A percentile compares a stretch with the other conserved stretches of the same genome.
Conservation (phyloP, 2,113 vertebrate species). For the Nerophis lumbriciformis region DNA sequence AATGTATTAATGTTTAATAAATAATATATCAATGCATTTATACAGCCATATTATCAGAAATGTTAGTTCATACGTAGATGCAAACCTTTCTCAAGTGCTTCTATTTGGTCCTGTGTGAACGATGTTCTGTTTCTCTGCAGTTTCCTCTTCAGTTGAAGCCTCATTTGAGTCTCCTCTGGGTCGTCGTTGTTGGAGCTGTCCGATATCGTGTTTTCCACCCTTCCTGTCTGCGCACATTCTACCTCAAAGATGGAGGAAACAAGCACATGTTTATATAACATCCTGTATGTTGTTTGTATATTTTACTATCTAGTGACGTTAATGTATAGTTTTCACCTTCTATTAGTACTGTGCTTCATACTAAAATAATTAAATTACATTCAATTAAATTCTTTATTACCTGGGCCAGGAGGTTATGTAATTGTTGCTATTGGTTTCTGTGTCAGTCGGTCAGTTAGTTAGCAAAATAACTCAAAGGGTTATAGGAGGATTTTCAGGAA, state of each 20-base stretch:
- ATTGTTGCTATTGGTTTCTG: too few relatives aligned
- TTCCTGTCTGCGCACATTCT: slow-evolving; percentile 90
- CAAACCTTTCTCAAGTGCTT: slow-evolving; percentile 96
- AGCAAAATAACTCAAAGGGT: too few relatives aligned
- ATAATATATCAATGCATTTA: too few relatives aligned
- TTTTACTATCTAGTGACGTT: too few relatives aligned
- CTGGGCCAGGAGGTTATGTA: too few relatives aligned
- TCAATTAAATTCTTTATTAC: too few relatives aligned
- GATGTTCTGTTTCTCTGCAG: slow-evolving; percentile 97
- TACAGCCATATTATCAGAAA: neutral
- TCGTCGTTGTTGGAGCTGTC: slow-evolving; percentile 91
- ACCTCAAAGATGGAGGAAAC: slow-evolving; percentile 9
- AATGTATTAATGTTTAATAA: too few relatives aligned
- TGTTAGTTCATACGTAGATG: neutral
- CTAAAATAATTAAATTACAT: too few relatives aligned
- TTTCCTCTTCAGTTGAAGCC: slow-evolving; percentile 96
- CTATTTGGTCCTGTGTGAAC: slow-evolving; percentile 98
- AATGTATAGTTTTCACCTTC: neutral
- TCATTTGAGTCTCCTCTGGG: slow-evolving; percentile 96
- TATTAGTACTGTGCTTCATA: neutral
- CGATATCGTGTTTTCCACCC: slow-evolving; percentile 88
- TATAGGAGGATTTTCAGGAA: too few relatives aligned
- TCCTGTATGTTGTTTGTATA: too few relatives aligned
- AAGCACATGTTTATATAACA: too few relatives aligned
- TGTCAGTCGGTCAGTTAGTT: too few relatives aligned